Percentiles rank a stretch among this genome's conserved stretches.
phyloP scores from a whole-genome alignment of 1,140 invertebrate species.

The Tetramorium alpestre region DNA sequence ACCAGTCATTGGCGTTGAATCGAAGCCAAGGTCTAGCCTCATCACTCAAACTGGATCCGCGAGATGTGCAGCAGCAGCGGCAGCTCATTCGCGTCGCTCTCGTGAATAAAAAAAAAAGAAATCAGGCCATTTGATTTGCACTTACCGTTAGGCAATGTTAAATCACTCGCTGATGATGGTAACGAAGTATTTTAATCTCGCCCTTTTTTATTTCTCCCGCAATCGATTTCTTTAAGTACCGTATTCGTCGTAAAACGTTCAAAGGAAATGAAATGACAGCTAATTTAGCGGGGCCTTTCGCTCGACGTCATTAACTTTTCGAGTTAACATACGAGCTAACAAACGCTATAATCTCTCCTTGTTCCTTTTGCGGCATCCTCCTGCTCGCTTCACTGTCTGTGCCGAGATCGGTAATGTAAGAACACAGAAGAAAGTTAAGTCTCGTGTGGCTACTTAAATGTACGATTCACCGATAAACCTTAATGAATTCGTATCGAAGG shows the following conservation, averaged over 20 bases:
- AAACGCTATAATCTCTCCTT: conserved; percentile 21
- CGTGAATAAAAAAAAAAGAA: conserved; percentile 21
- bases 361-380: conserved; percentile 12
- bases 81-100: not conserved
- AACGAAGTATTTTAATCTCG: conserved; percentile 30
- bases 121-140: conserved; percentile 37
- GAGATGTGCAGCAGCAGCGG: conserved; percentile 10
- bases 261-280: conserved; percentile 27
- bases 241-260: conserved; percentile 34
- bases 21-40: conserved; percentile 74
- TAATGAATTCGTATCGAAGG: conserved; percentile 15
- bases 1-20: conserved; percentile 74
- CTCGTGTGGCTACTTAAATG: not conserved
- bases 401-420: not conserved
- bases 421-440: conserved; percentile 21
- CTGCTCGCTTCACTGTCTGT: not conserved
- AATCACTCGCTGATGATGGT: conserved; percentile 32
- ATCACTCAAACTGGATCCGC: conserved; percentile 73
- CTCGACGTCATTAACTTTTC: conserved; percentile 27
- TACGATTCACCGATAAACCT: not conserved
- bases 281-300: conserved; percentile 22
- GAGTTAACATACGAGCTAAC: not conserved
- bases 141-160: conserved; percentile 64
- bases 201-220: conserved; percentile 45
- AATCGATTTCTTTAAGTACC: conserved; percentile 45